Conservation (phyloP, 37 sponge, comb jelly and placozoan genomes). For the Ianthella basta region DNA sequence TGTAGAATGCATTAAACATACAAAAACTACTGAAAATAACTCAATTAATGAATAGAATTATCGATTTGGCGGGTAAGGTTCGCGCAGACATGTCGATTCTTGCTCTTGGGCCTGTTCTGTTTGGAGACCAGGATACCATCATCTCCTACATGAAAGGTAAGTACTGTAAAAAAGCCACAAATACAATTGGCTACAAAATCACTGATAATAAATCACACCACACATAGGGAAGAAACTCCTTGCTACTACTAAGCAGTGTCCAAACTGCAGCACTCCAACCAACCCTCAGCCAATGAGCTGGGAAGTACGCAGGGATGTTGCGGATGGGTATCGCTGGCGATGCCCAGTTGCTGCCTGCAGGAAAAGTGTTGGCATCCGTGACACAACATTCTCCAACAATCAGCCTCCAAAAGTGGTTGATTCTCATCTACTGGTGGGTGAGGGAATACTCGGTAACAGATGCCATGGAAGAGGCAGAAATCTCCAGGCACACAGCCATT, state of each 20-base stretch:
- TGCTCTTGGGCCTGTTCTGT: no score
- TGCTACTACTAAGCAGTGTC: background rate
- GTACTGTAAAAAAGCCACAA: no score
- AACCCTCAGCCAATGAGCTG: background rate
- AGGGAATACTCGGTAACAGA: constrained; percentile 42
- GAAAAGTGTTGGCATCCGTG: constrained; percentile 42
- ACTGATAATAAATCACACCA: no score
- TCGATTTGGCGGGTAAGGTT: no score
- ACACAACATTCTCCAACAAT: constrained; percentile 58
- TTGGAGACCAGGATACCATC: no score
- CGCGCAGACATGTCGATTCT: no score
- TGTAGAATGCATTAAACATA: no score
- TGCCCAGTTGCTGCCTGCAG: constrained; percentile 41
- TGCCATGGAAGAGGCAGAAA: constrained; percentile 43
- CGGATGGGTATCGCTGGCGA: constrained; percentile 48
- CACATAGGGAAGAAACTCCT: background rate
- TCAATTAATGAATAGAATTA: no score
- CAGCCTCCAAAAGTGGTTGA: constrained; percentile 62
- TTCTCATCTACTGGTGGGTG: constrained; percentile 55
- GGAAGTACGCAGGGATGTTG: constrained; percentile 22
- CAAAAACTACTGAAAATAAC: no score
- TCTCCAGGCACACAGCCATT: constrained; percentile 36
- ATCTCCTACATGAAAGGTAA: no score
- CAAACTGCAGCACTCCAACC: background rate
- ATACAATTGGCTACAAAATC: no score